Evolutionary conservation across 1,140 invertebrate genomes (phyloP), one percentile per base, ranked within the genome.

Genomic region (Limonius californicus): DNA sequence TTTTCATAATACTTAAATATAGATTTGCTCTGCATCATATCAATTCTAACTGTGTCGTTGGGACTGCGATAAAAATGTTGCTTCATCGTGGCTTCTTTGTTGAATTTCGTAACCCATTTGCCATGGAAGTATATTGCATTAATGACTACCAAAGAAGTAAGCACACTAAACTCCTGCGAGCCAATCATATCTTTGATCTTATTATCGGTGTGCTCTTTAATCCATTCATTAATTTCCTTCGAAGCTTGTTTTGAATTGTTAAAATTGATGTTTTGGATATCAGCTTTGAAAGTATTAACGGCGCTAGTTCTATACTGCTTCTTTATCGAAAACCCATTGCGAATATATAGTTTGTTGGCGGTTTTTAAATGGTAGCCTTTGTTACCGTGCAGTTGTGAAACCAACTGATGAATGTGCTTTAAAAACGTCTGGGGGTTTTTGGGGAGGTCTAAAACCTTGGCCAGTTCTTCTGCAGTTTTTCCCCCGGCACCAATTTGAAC

Each of bases 91-190:
- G 63, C 0, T 83, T 87, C 0, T 61, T 47, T 1, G 70, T 71
- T 67, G 64, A 90, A 89, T 39, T 79, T 74, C 9, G 72, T 74
- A 50, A 77, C 65, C 88, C 88, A 89, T 27, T 64, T 39, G 45
- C 59, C 74, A 18, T 92, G 93, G 76, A 95, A 95, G 74, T 94
- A 91, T 20, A 95, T 78, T 9, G 90, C 90, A 77, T 94, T 95
- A 0, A 91, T 77, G 1, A 95, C 77, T 7, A 95, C 81, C 14
- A 92, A 59, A 57, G 76, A 82, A 65, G 84, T 86, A 20, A 80
- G 69, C n/a, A n/a, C n/a, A 56, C 78, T 68, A 1, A 90, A 76
- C 62, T 74, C 77, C 67, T 81, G 83, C 69, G 76, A 60, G 14
- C 77, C 67, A 23, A 93, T 76, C 7, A 91, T 72, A 70, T 90